Evolutionary conservation across 2,113 vertebrate genomes (phyloP).

Genomic region (Urocolius indicus): DNA sequence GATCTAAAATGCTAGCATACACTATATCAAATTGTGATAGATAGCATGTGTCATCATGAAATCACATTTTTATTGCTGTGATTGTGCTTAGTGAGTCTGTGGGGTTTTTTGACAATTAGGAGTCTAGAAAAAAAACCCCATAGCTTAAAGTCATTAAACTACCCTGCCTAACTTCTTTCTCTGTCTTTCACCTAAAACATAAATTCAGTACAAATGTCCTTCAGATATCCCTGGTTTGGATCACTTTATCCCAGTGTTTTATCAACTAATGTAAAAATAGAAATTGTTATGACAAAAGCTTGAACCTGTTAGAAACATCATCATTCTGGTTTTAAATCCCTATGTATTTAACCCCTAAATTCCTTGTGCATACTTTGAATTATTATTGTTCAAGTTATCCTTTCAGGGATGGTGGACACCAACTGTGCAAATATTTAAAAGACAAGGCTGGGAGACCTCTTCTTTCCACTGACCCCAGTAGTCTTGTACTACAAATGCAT

Average conservation of each 20-base stretch:
- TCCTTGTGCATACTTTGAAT: not conserved
- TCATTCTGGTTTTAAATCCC: slow-evolving; percentile 23
- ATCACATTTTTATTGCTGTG: slow-evolving; percentile 31
- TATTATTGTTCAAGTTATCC: not conserved
- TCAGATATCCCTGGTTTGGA: slow-evolving; percentile 18
- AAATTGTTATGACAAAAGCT: slow-evolving; percentile 37
- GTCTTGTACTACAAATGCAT: not conserved
- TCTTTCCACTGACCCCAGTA: not conserved
- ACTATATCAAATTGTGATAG: slow-evolving; percentile 2
- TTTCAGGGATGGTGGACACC: not conserved
- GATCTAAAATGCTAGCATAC: slow-evolving; percentile 40
- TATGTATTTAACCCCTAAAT: not conserved
- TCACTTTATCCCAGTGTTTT: slow-evolving; percentile 25
- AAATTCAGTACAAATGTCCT: slow-evolving; percentile 1
- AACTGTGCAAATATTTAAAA: not conserved
- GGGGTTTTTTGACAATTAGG: slow-evolving; percentile 42
- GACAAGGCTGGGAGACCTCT: not conserved
- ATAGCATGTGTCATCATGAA: slow-evolving; percentile 48
- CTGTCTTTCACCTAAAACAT: not conserved
- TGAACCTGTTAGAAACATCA: slow-evolving; percentile 9
- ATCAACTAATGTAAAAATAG: slow-evolving; percentile 33
- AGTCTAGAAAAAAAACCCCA: not conserved
- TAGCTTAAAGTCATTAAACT: not conserved
- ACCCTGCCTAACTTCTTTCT: not conserved
- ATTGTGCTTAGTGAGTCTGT: slow-evolving; percentile 20